These are phyloP conservation scores for Leptodactylus fuscus DNA, from an alignment of 2,113 vertebrate genomes.

Conservation along the genomic window DNA sequence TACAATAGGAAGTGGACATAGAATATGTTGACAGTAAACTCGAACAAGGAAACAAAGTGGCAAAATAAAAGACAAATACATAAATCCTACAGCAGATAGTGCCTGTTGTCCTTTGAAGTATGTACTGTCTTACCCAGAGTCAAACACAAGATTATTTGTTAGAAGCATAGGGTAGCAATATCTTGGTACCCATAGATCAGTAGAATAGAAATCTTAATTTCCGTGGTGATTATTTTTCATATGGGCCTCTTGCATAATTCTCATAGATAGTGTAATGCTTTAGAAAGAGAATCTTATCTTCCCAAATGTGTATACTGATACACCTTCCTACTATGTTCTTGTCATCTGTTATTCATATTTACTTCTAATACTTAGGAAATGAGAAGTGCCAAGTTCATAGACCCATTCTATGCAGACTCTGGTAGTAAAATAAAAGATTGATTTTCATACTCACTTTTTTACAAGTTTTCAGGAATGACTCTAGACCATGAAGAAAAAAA, in stretches of 20 bases:
- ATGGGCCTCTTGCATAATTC: background rate
- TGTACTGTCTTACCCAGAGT: too few species aligned
- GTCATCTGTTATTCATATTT: conserved; percentile 8
- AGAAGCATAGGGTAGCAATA: too few species aligned
- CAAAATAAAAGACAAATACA: too few species aligned
- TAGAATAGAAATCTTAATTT: too few species aligned
- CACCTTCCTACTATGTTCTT: conserved; percentile 51
- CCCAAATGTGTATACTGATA: background rate
- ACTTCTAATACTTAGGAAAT: background rate
- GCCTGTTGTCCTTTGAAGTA: too few species aligned
- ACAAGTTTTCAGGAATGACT: background rate
- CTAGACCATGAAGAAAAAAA: background rate
- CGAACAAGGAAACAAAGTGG: too few species aligned
- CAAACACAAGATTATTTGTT: too few species aligned
- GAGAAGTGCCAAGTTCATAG: background rate
- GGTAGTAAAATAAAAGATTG: background rate
- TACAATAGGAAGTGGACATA: too few species aligned
- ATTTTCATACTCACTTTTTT: background rate
- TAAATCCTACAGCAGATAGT: too few species aligned
- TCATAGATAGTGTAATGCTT: background rate
- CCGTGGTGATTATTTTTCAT: background rate
- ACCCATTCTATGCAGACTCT: background rate
- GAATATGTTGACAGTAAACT: too few species aligned
- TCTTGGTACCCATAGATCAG: too few species aligned
- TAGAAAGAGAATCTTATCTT: background rate